phyloP scores from a whole-genome alignment of 2,888 invertebrate species.

The Mythimna loreyi region DNA sequence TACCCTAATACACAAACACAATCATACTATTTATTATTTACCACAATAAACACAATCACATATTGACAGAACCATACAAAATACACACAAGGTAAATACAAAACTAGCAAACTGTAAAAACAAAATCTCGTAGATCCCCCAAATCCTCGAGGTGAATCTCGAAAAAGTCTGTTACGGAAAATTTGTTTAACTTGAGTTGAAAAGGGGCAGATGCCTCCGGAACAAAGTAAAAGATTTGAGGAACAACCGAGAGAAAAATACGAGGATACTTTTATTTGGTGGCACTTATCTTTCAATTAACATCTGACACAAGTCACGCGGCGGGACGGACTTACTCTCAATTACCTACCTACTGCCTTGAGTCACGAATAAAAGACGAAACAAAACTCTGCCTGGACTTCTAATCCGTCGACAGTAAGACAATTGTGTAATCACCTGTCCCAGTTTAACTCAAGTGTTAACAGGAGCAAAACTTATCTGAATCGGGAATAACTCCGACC shows the following conservation, averaged over 20 bases:
- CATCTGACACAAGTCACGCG: constrained; percentile 70
- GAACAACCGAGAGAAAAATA: constrained; percentile 78
- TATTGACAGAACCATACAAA: constrained; percentile 40
- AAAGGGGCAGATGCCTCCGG: constrained; percentile 81
- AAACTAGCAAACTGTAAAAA: constrained; percentile 81
- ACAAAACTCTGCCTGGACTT: constrained; percentile 1
- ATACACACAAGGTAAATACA: constrained; percentile 64
- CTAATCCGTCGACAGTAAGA: constrained; percentile 27
- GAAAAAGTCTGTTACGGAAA: constrained; percentile 86
- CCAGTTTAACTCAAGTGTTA: constrained; percentile 54
- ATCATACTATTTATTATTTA: background rate
- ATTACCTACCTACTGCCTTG: constrained; percentile 51
- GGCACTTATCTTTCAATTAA: constrained; percentile 83
- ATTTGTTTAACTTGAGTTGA: constrained; percentile 87
- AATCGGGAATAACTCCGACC: constrained; percentile 61
- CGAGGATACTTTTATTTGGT: constrained; percentile 76
- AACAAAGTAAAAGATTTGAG: constrained; percentile 84
- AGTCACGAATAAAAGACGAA: constrained; percentile 33
- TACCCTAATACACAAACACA: background rate
- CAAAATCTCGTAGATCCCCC: constrained; percentile 83
- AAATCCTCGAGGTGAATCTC: constrained; percentile 86
- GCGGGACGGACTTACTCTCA: constrained; percentile 38
- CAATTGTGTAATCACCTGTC: constrained; percentile 49
- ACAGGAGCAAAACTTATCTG: constrained; percentile 58
- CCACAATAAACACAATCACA: constrained; percentile 16